Evolutionary conservation across 1,140 invertebrate species (phyloP), one percentile per base, ranked within the genome.

Genomic region (Doryteuthis pealeii): DNA sequence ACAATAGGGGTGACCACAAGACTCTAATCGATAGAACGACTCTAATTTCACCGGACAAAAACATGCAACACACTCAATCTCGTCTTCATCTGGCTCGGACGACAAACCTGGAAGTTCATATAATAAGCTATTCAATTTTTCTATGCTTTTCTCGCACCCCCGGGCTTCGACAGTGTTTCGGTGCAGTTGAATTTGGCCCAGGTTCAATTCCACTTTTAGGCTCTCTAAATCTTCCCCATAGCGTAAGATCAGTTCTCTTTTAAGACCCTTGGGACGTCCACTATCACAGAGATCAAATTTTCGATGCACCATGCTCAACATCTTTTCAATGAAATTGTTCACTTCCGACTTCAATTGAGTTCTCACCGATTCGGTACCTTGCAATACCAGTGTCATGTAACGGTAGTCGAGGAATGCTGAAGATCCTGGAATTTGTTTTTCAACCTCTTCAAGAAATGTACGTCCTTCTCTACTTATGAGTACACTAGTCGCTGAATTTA

Each of bases 1-100:
- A 70, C 76, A 77, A 31, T 77, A 77, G 26, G 71, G n/a, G 58
- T 77, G 76, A 8, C 76, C 76, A 70, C 76, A 77, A 32, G 33
- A 18, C 30, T 74, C 43, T 8, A 77, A 30, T 14, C 54, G 68
- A 43, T 74, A 71, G 28, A 71, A 10, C 3, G 22, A 32, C 32
- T 49, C 40, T 14, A 54, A 32, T 3, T 75, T 73, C 14, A 75
- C 58, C 14, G 58, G 33, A n/a, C 30, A 70, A 31, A 74, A 77
- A 40, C 76, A 77, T 5, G 75, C 76, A 10, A 45, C 65, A 71
- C 76, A 77, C 12, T 68, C 73, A 28, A 75, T 43, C 12, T 58
- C 28, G 2, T 28, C 43, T 65, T 32, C 33, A 14, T 74, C 72
- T 26, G 1, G 32, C 22, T 33, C 68, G 14, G 26, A 26, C 8